A percentile compares a stretch with the other conserved stretches of the same genome.
phyloP scores from a whole-genome alignment of 2,888 invertebrate species.

The Alentia gelatinosa region DNA sequence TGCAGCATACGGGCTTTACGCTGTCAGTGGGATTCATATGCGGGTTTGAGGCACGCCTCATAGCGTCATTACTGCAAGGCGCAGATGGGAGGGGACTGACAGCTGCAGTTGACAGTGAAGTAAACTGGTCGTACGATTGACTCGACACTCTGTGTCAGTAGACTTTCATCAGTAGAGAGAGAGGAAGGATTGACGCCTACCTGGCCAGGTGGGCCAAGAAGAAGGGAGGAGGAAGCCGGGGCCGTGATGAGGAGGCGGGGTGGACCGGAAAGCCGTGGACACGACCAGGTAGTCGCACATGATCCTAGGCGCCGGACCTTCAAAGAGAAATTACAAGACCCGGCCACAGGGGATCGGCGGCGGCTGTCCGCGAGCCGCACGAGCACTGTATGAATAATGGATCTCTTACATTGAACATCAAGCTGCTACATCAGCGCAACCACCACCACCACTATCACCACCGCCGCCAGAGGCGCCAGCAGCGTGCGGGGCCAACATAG shows the following conservation, averaged over 20 bases:
- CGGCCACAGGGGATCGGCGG: slow-evolving; percentile 22
- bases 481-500: background rate
- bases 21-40: background rate
- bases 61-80: background rate
- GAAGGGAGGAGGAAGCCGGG: background rate
- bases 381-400: slow-evolving; percentile 4
- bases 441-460: background rate
- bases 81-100: background rate
- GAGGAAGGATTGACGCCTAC: background rate
- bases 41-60: too few species aligned
- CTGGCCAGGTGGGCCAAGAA: background rate
- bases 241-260: background rate
- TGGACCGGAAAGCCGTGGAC: background rate
- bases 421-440: background rate
- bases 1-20: background rate
- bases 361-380: background rate
- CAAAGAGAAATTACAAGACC: background rate
- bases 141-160: background rate
- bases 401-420: slow-evolving; percentile 8
- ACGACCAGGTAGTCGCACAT: too few species aligned
- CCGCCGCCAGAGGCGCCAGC: background rate
- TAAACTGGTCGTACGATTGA: background rate
- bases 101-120: background rate
- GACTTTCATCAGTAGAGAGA: background rate
- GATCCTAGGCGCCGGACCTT: background rate